phyloP scores from a whole-genome alignment of 2,113 vertebrate genomes.

The Cyanocitta stelleri region DNA sequence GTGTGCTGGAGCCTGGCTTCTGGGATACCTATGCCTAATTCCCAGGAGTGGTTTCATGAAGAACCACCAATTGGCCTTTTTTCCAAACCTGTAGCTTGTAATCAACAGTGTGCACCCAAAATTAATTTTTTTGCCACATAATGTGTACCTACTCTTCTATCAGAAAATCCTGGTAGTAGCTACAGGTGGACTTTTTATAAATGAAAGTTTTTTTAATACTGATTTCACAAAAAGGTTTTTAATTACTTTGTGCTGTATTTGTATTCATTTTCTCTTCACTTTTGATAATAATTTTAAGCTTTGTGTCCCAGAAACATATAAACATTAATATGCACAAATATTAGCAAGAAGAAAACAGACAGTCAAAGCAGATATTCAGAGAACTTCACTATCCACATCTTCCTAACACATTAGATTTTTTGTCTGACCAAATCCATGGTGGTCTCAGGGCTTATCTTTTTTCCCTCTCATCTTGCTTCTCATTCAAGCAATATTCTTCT shows the following conservation, averaged over 20 bases:
- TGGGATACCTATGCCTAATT: not conserved
- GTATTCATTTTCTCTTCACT: not conserved
- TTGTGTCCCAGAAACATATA: not conserved
- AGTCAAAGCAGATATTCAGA: not conserved
- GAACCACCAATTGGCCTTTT: not conserved
- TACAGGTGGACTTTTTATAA: not conserved
- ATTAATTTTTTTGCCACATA: not conserved
- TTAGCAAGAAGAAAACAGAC: not conserved
- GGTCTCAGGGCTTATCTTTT: not conserved
- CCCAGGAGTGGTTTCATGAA: not conserved
- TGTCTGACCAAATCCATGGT: not conserved
- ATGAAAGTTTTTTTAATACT: not conserved
- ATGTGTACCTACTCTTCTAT: fast-evolving
- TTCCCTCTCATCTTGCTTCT: not conserved
- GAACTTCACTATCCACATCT: not conserved
- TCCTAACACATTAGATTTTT: not conserved
- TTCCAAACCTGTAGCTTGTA: not conserved
- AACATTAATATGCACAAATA: not conserved
- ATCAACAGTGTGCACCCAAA: not conserved
- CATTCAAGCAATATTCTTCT: not conserved
- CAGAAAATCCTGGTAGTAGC: not conserved
- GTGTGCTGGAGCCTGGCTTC: not conserved
- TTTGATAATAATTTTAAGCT: not conserved
- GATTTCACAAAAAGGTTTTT: not conserved
- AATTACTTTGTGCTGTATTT: not conserved